Percentiles rank a stretch among this genome's conserved stretches.
Conservation (phyloP, 2,888 invertebrate species). For the Yponomeuta plumbellus region DNA sequence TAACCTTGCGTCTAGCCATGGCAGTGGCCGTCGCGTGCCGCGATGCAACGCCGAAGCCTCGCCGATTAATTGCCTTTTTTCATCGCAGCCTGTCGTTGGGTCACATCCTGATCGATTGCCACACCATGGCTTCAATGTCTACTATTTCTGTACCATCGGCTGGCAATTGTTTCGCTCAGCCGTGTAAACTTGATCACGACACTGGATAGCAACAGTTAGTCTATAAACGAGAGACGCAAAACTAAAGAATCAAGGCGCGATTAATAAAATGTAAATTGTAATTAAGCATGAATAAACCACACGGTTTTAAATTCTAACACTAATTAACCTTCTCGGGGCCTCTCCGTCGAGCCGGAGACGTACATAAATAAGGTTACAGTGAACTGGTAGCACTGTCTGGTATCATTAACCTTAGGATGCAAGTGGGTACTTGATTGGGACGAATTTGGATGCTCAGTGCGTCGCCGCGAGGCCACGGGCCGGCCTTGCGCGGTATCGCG, state of each 20-base stretch:
- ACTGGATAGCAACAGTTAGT: no score
- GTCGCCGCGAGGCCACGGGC: slow-evolving; percentile 53
- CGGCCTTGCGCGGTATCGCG: slow-evolving; percentile 46
- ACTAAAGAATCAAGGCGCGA: neutral
- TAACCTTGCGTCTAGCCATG: slow-evolving; percentile 11
- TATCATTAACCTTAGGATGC: neutral
- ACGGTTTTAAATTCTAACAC: neutral
- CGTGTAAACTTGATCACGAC: neutral
- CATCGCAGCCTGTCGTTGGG: slow-evolving; percentile 28
- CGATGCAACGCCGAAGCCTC: slow-evolving; percentile 21
- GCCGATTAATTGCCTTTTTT: slow-evolving; percentile 38
- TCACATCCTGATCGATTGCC: slow-evolving; percentile 45
- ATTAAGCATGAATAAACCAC: neutral
- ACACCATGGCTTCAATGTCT: slow-evolving; percentile 23
- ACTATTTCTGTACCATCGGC: slow-evolving; percentile 15
- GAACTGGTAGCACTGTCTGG: neutral
- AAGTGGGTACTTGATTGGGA: slow-evolving; percentile 35
- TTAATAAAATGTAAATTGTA: neutral
- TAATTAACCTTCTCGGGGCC: slow-evolving; percentile 1
- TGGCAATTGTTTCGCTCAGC: neutral
- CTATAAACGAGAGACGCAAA: neutral
- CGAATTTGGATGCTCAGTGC: slow-evolving; percentile 58
- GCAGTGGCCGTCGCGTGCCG: slow-evolving; percentile 23
- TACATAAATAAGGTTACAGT: neutral
- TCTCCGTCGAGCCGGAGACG: neutral